Evolutionary conservation across 2,797 vertebrate species (phyloP).

Genomic region (Odontamblyopus lacepedii): DNA sequence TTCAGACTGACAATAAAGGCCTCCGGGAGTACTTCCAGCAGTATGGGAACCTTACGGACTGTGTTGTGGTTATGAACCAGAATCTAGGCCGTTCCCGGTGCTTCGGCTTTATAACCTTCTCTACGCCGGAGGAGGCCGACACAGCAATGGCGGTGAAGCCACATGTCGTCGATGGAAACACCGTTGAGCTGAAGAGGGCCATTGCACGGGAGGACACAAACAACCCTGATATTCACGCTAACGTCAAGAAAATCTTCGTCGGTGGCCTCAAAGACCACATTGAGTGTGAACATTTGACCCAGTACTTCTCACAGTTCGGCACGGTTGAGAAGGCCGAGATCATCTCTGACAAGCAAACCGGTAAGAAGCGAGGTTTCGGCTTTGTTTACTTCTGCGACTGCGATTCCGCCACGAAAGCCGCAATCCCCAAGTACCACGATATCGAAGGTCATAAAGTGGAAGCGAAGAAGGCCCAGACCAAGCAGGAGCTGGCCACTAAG

Average conservation of each 20-base stretch:
- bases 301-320: slow-evolving; percentile 93
- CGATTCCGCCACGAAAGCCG: slow-evolving; percentile 95
- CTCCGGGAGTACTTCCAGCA: slow-evolving; percentile 91
- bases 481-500: slow-evolving; percentile 89
- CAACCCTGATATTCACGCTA: slow-evolving; percentile 90
- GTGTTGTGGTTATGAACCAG: slow-evolving; percentile 95
- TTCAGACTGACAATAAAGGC: slow-evolving; percentile 92
- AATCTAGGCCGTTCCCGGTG: slow-evolving; percentile 92
- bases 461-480: slow-evolving; percentile 95
- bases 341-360: slow-evolving; percentile 96
- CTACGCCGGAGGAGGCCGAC: slow-evolving; percentile 91
- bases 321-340: slow-evolving; percentile 95
- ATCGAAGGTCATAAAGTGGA: slow-evolving; percentile 96
- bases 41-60: slow-evolving; percentile 91
- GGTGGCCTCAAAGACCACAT: slow-evolving; percentile 92
- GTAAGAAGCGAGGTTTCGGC: slow-evolving; percentile 95
- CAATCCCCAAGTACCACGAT: slow-evolving; percentile 90
- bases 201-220: slow-evolving; percentile 94
- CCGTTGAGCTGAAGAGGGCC: slow-evolving; percentile 94
- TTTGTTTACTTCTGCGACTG: slow-evolving; percentile 96
- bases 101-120: slow-evolving; percentile 97
- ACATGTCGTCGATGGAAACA: slow-evolving; percentile 93
- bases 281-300: slow-evolving; percentile 83
- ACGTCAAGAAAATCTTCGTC: slow-evolving; percentile 97
- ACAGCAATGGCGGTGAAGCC: slow-evolving; percentile 95